Conservation (phyloP, 2,888 invertebrate species). For the Folsomia candida region DNA sequence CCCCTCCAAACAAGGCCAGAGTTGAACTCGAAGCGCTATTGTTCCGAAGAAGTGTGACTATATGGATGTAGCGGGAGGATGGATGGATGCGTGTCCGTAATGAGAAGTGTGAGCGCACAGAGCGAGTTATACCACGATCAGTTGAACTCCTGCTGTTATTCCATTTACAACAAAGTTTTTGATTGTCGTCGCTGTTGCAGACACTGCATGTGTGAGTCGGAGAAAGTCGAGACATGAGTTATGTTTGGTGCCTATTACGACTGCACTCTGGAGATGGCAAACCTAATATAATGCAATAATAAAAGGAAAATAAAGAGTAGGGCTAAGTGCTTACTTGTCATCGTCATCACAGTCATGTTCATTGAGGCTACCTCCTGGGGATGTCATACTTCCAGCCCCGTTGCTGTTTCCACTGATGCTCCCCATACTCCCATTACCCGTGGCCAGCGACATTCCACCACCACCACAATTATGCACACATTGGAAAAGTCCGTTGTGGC, state of each 20-base stretch:
- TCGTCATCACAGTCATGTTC: constrained; percentile 52
- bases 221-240: constrained; percentile 10
- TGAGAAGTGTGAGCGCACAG: neutral
- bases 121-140: neutral
- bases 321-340: constrained; percentile 33
- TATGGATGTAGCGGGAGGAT: no score
- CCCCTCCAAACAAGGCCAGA: neutral
- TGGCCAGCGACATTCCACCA: constrained; percentile 17
- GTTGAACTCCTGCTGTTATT: constrained; percentile 14
- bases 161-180: constrained; percentile 13
- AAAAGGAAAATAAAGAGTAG: constrained; percentile 22
- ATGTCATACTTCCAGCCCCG: constrained; percentile 29
- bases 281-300: constrained; percentile 31
- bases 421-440: constrained; percentile 29
- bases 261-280: constrained; percentile 16
- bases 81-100: neutral
- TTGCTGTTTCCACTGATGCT: constrained; percentile 26
- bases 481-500: constrained; percentile 16
- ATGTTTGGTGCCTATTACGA: neutral
- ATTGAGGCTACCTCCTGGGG: constrained; percentile 50
- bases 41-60: neutral
- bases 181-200: neutral
- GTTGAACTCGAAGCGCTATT: neutral
- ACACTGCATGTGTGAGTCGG: neutral
- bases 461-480: constrained; percentile 19